These are phyloP conservation scores for Maniola hyperantus DNA, from an alignment of 2,888 invertebrate species.

Conservation along the genomic window DNA sequence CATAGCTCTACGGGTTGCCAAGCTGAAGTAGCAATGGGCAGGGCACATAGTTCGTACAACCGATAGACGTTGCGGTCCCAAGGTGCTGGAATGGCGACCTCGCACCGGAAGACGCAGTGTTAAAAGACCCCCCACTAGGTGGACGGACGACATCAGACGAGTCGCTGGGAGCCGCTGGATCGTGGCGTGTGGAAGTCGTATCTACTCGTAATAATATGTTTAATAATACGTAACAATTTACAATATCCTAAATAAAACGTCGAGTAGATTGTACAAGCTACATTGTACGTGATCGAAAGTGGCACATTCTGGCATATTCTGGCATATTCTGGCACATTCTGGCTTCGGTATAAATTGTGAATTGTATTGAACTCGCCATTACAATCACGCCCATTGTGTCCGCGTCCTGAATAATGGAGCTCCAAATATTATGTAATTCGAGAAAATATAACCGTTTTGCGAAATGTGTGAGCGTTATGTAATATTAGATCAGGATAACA, in stretches of 20 bases:
- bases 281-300: background rate
- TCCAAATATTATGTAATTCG: conserved; percentile 9
- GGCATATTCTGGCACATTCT: background rate
- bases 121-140: too few species aligned
- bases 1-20: too few species aligned
- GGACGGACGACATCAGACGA: too few species aligned
- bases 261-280: background rate
- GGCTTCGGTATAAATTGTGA: conserved; percentile 2
- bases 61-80: too few species aligned
- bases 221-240: too few species aligned
- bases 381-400: conserved; percentile 14
- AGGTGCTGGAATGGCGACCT: too few species aligned
- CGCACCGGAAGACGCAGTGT: too few species aligned
- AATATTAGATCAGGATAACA: background rate
- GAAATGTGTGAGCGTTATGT: conserved; percentile 1
- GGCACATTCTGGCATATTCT: background rate
- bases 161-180: too few species aligned
- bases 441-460: background rate
- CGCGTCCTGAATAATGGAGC: background rate
- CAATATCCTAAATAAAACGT: background rate
- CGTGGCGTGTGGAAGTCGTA: too few species aligned
- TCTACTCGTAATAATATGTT: too few species aligned
- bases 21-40: too few species aligned
- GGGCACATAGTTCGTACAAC: too few species aligned
- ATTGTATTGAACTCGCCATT: conserved; percentile 17